Base-by-base conservation (phyloP, 1,140 invertebrate genomes). In the Prorops nasuta region DNA sequence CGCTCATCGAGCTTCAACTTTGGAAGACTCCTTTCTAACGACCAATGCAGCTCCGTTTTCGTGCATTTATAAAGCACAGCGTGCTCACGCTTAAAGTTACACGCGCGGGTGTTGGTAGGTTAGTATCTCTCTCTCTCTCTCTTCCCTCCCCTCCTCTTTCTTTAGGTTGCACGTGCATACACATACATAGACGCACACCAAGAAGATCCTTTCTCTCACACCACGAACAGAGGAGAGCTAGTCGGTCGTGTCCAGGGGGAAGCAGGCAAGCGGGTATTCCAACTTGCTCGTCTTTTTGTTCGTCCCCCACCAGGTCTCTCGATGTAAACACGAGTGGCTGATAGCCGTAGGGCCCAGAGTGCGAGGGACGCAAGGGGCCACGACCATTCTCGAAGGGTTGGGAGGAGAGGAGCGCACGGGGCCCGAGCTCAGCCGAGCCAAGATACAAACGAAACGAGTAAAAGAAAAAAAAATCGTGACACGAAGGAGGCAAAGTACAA, bases 291-390 rank as follows among this genome's bases (percentile, higher is more conserved):
- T 64, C 54, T 51, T 55, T 58, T 63, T 60, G 54, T 62, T 52
- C n/a, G 41, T 36, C 51, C 54, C 35, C 55, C 61, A 54, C 53
- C 50, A 52, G 32, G 43, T 19, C 48, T 51, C 40, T 48, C 56
- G 64, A 67, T 71, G 64, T 72, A 69, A 71, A 71, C 66, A 69
- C 70, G 64, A 71, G 66, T 72, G 70, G 68, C 68, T 67, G 68
- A 71, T 72, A 72, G 58, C 63, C 54, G 49, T 51, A 56, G 60
- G 63, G 63, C 66, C 57, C 60, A 32, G 55, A 41, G n/a, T 39
- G 19, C 22, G 21, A 50, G 52, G 18, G 48, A 44, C 8, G n/a
- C 20, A 34, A 52, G 32, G 48, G 50, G 19, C 28, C 44, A 50
- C 56, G 48, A 41, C 47, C 54, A 49, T 40, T 40, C 14, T 28